Evolutionary conservation across 2,888 invertebrate species (phyloP).

Genomic region (Dysmachus trigonus): DNA sequence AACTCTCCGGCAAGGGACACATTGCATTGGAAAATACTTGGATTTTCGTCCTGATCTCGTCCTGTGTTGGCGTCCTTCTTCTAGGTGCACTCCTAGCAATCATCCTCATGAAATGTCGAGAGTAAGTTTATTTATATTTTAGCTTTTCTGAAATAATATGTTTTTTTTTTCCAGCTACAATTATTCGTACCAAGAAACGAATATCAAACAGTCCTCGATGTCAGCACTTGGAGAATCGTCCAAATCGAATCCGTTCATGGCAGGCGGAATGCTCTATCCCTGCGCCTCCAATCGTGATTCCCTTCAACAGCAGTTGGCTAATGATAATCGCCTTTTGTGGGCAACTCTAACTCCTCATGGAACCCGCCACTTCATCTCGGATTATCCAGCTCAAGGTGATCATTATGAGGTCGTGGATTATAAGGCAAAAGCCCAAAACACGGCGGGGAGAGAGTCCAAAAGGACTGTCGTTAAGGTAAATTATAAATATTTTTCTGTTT

Average conservation of each 20-base stretch:
- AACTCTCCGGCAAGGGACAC: constrained; percentile 74
- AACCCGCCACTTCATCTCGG: constrained; percentile 79
- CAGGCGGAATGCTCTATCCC: constrained; percentile 70
- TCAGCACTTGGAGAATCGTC: constrained; percentile 67
- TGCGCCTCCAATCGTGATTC: constrained; percentile 66
- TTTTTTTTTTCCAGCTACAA: constrained; percentile 56
- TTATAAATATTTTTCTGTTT: neutral
- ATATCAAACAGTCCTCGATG: constrained; percentile 68
- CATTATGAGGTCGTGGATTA: constrained; percentile 77
- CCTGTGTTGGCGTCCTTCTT: constrained; percentile 81
- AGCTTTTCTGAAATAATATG: too few species aligned
- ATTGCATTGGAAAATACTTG: constrained; percentile 76
- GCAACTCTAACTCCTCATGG: constrained; percentile 85
- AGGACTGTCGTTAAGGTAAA: constrained; percentile 60
- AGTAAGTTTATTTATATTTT: constrained; percentile 72
- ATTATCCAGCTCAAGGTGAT: constrained; percentile 70
- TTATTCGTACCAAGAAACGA: constrained; percentile 62
- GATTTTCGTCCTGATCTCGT: constrained; percentile 81
- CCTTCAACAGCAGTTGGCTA: constrained; percentile 65
- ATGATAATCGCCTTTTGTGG: constrained; percentile 79
- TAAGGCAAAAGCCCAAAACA: constrained; percentile 57
- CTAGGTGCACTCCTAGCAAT: constrained; percentile 81
- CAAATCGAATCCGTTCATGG: constrained; percentile 64
- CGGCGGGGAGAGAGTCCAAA: constrained; percentile 58
- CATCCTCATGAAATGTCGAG: constrained; percentile 82